Base-by-base conservation (phyloP, 1,140 invertebrate species). In the Philotrypesis tridentata region DNA sequence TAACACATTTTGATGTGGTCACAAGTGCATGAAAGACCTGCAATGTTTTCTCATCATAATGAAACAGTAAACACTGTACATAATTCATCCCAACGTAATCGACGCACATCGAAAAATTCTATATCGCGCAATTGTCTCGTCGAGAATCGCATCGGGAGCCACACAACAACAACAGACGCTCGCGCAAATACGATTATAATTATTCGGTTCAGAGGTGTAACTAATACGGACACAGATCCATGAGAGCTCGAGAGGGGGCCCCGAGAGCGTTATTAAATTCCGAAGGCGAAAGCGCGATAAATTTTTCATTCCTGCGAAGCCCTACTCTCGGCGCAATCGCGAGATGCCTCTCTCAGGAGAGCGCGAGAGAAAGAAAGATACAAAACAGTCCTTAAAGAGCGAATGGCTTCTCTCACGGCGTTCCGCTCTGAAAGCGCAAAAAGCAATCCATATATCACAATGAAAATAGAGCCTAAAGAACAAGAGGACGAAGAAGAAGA, bases 381-480 rank as follows among this genome's bases (percentile, higher is more conserved):
- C 3, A 55, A 6, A 21, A 55, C 17, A 43, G 12, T 14, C 0
- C 40, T 14, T 43, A 43, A 43, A 40, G 4, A 43, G 40, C 40
- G 1, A 11, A 11, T 2, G 6, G 33, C 33, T 4, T 7, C n/a
- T 55, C 48, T 55, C 48, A 55, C 40, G 48, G 2, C 48, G 61
- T 65, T 65, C 23, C 61, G 61, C 61, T 65, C 61, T 65, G 61
- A 25, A 65, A 29, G 61, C 61, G 61, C 9, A 27, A 65, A 65
- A 65, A 65, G 61, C 25, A 29, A 29, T 65, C 61, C 61, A 65
- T 65, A 65, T 14, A 65, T 14, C 23, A 25, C 6, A 65, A 65
- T 21, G 3, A 55, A 55, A 65, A 73, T 9, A 37, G 33, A 60
- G 27, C 25, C 29, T 21, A 37, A 37, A n/a, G 9, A 37, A 55